These are phyloP conservation scores for Hydroisotoma schaefferi DNA, from an alignment of 2,888 invertebrate genomes.

Conservation along the genomic window DNA sequence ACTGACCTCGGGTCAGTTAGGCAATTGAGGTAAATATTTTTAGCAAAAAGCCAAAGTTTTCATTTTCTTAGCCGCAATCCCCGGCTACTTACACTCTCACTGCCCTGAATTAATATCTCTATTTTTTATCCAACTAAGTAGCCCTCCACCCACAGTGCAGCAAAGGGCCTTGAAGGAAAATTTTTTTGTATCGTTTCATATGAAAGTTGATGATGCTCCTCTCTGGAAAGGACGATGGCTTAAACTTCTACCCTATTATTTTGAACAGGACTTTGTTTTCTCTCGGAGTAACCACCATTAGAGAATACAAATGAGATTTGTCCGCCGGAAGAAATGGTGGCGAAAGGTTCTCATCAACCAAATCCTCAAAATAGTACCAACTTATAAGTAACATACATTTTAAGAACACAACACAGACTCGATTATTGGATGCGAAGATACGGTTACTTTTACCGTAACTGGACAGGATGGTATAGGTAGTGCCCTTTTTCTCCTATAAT, in stretches of 20 bases:
- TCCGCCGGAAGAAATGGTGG: constrained; percentile 14
- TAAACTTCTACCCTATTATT: neutral
- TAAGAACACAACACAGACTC: neutral
- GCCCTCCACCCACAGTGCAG: too few species aligned
- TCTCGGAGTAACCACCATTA: constrained; percentile 29
- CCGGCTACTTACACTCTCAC: neutral
- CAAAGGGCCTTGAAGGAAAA: too few species aligned
- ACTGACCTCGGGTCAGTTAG: too few species aligned
- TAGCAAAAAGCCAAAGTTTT: neutral
- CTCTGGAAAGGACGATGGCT: neutral
- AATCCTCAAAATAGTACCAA: constrained; percentile 1
- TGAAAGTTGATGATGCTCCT: neutral
- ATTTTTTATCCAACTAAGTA: too few species aligned
- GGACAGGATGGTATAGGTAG: neutral
- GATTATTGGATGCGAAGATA: neutral
- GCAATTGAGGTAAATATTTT: too few species aligned
- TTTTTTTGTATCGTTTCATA: neutral
- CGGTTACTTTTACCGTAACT: neutral
- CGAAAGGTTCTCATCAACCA: neutral
- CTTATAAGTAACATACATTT: neutral
- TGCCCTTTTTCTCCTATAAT: neutral
- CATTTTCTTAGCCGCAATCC: neutral
- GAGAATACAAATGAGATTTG: constrained; percentile 14
- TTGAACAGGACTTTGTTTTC: constrained; percentile 41
- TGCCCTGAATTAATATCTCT: too few species aligned